Evolutionary conservation across 1,140 invertebrate genomes (phyloP).

Genomic region (Saccostrea glomerata): DNA sequence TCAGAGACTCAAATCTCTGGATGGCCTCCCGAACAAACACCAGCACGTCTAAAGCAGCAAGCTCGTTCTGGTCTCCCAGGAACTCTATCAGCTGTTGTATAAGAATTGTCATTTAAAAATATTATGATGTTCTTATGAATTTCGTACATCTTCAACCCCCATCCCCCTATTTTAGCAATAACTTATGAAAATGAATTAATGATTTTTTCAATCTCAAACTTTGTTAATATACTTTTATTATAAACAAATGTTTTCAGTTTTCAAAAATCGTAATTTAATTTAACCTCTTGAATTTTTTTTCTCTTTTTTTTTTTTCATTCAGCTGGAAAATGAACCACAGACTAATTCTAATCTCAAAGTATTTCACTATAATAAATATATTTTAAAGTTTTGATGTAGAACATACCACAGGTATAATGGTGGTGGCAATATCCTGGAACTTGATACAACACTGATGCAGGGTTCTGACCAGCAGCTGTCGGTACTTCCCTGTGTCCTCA

Average conservation of each 20-base stretch:
- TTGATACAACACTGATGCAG: conserved; percentile 97
- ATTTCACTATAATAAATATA: not conserved
- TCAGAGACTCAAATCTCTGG: conserved; percentile 91
- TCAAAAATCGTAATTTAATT: no score
- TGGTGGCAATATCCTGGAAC: conserved; percentile 97
- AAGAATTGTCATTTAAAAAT: conserved; percentile 45
- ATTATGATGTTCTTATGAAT: no score
- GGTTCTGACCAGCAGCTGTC: conserved; percentile 96
- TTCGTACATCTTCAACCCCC: no score
- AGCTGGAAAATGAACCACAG: no score
- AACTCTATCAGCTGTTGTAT: conserved; percentile 90
- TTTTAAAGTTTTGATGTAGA: not conserved
- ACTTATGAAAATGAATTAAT: no score
- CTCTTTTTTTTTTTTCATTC: no score
- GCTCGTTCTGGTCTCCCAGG: conserved; percentile 95
- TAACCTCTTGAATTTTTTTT: no score
- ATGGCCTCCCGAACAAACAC: conserved; percentile 97
- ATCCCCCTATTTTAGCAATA: no score
- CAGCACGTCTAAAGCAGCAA: conserved; percentile 95
- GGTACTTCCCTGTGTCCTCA: conserved; percentile 96
- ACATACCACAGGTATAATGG: conserved; percentile 90
- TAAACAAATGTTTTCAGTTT: no score
- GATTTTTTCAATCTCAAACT: no score
- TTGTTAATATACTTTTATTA: no score
- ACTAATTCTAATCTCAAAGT: no score